Evolutionary conservation across 2,888 invertebrate genomes (phyloP).

Genomic region (Exocentrus adspersus): DNA sequence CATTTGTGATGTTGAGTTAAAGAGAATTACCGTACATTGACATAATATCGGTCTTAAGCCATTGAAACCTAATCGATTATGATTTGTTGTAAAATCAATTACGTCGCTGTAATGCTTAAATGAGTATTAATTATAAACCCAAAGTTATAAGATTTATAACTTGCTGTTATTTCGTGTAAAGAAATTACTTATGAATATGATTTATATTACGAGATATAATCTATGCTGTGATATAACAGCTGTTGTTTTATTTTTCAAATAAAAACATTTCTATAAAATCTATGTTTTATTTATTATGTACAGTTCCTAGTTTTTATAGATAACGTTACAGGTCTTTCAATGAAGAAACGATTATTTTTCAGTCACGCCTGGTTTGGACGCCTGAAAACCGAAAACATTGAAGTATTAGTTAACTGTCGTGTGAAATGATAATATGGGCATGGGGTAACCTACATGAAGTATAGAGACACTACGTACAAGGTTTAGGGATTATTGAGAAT

Average conservation of each 20-base stretch:
- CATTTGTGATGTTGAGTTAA: slow-evolving; percentile 39
- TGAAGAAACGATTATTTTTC: background rate
- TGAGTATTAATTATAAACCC: slow-evolving; percentile 30
- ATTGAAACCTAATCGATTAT: slow-evolving; percentile 15
- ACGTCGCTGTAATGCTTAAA: slow-evolving; percentile 29
- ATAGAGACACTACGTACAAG: too few species aligned
- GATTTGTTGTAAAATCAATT: slow-evolving; percentile 40
- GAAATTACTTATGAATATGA: slow-evolving; percentile 28
- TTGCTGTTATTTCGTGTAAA: slow-evolving; percentile 31
- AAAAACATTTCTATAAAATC: slow-evolving; percentile 37
- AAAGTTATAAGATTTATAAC: slow-evolving; percentile 33
- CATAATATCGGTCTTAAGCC: slow-evolving; percentile 17
- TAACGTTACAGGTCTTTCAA: background rate
- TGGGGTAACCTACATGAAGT: too few species aligned
- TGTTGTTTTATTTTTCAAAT: slow-evolving; percentile 47
- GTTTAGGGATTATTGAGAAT: background rate
- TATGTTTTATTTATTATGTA: slow-evolving; percentile 28
- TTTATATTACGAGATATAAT: slow-evolving; percentile 30
- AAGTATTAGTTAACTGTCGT: too few species aligned
- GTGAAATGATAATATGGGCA: too few species aligned
- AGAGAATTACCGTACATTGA: slow-evolving; percentile 14
- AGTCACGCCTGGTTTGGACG: slow-evolving; percentile 17
- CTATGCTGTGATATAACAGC: slow-evolving; percentile 44
- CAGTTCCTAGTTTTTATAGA: slow-evolving; percentile 18
- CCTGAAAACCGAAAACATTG: slow-evolving; percentile 26